Conservation (phyloP, 64 coral and sea anemone species). For the Pachyseris speciosa region DNA sequence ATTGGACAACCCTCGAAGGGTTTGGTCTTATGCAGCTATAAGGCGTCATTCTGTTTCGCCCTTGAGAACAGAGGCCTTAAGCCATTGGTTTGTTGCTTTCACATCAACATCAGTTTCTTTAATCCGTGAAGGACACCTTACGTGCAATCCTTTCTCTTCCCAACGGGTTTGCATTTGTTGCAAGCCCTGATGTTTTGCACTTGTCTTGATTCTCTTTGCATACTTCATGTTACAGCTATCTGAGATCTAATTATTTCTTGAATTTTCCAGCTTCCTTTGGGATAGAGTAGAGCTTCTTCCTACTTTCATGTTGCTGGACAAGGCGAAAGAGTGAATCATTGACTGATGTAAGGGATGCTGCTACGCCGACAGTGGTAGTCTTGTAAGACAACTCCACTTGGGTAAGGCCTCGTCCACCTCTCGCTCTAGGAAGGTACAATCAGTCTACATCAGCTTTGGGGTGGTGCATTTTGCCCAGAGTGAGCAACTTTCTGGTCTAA, state of each 20-base stretch:
- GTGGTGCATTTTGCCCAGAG: neutral
- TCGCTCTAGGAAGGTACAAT: neutral
- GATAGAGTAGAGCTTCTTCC: neutral
- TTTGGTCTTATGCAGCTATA: conserved; percentile 6
- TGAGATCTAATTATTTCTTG: too few species aligned
- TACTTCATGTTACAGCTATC: neutral
- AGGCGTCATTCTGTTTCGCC: neutral
- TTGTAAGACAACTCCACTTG: neutral
- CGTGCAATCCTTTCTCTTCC: neutral
- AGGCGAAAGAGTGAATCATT: neutral
- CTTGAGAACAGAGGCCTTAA: neutral
- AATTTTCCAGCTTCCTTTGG: neutral
- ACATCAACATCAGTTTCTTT: neutral
- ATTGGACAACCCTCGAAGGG: too few species aligned
- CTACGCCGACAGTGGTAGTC: neutral
- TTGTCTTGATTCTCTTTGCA: neutral
- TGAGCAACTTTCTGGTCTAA: neutral
- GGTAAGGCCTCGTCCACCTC: neutral
- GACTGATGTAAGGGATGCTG: neutral
- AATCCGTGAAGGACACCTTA: neutral
- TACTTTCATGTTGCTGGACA: neutral
- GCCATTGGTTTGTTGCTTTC: neutral
- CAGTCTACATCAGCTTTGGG: neutral
- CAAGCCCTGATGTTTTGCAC: neutral
- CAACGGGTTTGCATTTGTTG: neutral